Base-by-base conservation (phyloP, 2,113 vertebrate genomes). In the Vireo altiloquus region DNA sequence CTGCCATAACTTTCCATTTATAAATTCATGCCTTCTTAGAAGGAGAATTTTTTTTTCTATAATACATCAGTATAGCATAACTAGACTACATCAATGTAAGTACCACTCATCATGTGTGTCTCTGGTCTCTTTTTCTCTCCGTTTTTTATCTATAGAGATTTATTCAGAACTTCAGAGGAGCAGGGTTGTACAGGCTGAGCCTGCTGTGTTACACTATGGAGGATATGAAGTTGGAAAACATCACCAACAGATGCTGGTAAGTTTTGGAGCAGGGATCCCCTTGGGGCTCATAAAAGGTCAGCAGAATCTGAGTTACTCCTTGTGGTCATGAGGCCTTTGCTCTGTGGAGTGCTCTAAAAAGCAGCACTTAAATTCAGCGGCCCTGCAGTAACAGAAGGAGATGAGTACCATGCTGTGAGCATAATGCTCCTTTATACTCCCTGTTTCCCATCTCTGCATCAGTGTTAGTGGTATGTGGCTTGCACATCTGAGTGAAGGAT, bases 161-260 rank as follows among this genome's bases (percentile, higher is more conserved):
- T 99, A 97, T 96, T 91, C 95, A 95, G 98, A 98, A 76, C 79
- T 97, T 86, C 97, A 98, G 92, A 97, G 95, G 76, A 99, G 98
- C 94, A 94, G 91, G 44, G 60, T 98, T 81, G 91, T 99, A 79
- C 95, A 99, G 87, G 98, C 98, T 57, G 98, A 98, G 79, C 99
- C 99, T 30, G 93, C 98, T 33, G 98, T 98, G 75, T 93, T 99
- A 68, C 99, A 99, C 97, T 99, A 99, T 95, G 99, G 98, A 96
- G 99, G 99, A 19, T 99, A 99, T 95, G 94, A 99, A 96, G 77
- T 98, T 61, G 98, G 96, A 86, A 98, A 98, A 87, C 97, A 98
- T 74, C 99, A 99, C 66, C 95, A 95, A 11, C 99, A 98, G 94
- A 95, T 22, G 18, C 92, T 99, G 97, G 99, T 99, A 96, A 95